These are phyloP conservation scores for Lycaon pictus DNA, from an alignment of 2,113 vertebrate genomes.

Conservation along the genomic window DNA sequence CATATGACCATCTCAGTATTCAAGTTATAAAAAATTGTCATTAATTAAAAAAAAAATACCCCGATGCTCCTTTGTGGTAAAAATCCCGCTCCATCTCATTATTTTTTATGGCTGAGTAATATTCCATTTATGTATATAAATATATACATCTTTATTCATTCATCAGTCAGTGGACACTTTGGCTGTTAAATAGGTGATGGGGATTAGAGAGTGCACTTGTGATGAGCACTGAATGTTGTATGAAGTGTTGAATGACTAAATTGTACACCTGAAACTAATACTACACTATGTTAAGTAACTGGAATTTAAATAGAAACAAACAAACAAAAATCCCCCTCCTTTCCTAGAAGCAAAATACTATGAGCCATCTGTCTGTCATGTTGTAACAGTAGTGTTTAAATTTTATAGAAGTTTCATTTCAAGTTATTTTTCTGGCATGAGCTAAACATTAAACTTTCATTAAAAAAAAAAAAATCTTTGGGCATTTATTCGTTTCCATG, in stretches of 20 bases:
- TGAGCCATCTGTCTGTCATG: neutral
- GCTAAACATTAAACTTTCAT: neutral
- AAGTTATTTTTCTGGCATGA: neutral
- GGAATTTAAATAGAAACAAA: neutral
- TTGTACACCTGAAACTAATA: neutral
- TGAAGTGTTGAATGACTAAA: neutral
- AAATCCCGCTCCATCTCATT: neutral
- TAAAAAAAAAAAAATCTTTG: no score
- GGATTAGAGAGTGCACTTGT: neutral
- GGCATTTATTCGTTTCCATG: neutral
- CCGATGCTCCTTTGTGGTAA: neutral
- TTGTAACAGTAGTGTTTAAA: neutral
- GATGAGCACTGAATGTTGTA: neutral
- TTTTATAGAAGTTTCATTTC: neutral
- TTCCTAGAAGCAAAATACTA: neutral
- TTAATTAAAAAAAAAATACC: neutral
- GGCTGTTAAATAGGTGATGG: neutral
- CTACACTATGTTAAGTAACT: neutral
- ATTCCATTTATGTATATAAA: neutral
- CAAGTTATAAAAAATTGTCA: neutral
- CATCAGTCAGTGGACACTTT: neutral
- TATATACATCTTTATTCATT: neutral
- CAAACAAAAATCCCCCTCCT: neutral
- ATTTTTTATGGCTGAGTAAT: neutral
- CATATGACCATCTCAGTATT: neutral